Conservation (phyloP, 2,888 invertebrate species). For the Meiosimyza platycephala region DNA sequence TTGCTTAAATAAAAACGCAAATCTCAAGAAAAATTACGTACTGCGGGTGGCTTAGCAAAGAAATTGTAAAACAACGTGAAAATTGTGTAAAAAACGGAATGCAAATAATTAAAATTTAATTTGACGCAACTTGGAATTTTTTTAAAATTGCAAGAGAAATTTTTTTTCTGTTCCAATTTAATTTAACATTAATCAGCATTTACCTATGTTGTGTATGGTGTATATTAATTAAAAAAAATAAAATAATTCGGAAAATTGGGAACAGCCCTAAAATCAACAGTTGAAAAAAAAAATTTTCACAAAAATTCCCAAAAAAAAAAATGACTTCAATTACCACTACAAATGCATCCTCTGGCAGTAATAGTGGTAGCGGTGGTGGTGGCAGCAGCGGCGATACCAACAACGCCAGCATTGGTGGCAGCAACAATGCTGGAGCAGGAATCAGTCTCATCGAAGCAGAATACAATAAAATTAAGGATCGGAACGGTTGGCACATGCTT, state of each 20-base stretch:
- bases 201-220: slow-evolving; percentile 12
- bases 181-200: slow-evolving; percentile 6
- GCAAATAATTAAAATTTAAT: slow-evolving; percentile 10
- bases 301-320: slow-evolving; percentile 8
- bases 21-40: slow-evolving; percentile 7
- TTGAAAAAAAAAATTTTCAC: neutral
- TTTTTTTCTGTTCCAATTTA: neutral
- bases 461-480: slow-evolving; percentile 77
- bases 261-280: neutral
- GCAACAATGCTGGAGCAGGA: neutral
- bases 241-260: neutral
- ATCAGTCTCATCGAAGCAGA: slow-evolving; percentile 73
- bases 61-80: neutral
- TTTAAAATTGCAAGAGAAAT: slow-evolving; percentile 6
- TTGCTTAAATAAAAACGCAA: slow-evolving; percentile 26
- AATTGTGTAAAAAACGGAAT: neutral
- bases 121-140: slow-evolving; percentile 4
- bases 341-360: slow-evolving; percentile 7
- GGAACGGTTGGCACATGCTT: slow-evolving; percentile 77
- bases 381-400: slow-evolving; percentile 1
- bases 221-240: neutral
- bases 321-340: slow-evolving; percentile 30
- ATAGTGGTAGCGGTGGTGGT: slow-evolving; percentile 7
- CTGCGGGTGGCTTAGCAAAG: neutral
- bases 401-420: slow-evolving; percentile 1